Evolutionary conservation across 1,140 invertebrate species (phyloP), one percentile per base, ranked within the genome.

Genomic region (Drosophila funebris): DNA sequence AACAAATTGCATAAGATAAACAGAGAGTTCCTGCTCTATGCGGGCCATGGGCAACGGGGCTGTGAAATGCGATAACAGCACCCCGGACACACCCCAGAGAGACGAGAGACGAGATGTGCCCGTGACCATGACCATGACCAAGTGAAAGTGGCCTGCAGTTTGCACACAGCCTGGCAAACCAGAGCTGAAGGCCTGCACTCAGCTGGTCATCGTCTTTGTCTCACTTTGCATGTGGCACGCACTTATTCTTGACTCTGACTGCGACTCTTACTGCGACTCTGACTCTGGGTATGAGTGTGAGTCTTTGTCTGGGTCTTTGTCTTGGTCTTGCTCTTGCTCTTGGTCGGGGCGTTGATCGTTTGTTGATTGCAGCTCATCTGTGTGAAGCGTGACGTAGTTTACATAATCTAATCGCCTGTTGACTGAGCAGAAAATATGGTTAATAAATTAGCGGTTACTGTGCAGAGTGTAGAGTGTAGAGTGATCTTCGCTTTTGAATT

Each of bases 171-270:
- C 53, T 16, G 20, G 22, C 46, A n/a, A n/a, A 64, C 6, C 11
- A 20, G 11, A 54, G 37, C 3, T 11, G 27, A 22, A 66, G 61
- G 62, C 64, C 63, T 68, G 70, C 70, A 72, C 61, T 72, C 60
- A 64, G 48, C 63, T 73, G 57, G 41, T 52, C 44, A 66, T 62
- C 14, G 48, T 70, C 31, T 36, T 70, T 46, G 39, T 39, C 54
- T 68, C 56, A 73, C 69, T 85, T 85, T 85, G 79, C 81, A 85
- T 85, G 76, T 85, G 81, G 81, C 82, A 82, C 79, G 77, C 81
- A 78, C 67, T 68, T 66, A 56, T 80, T 39, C 67, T 50, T 50
- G 13, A 33, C 36, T 56, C 36, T 56, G 13, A 39, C n/a, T 18
- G n/a, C 8, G n/a, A 54, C 16, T 13, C 33, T 14, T 27, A 37